phyloP scores from a whole-genome alignment of 2,888 invertebrate genomes.

The Nymphalis urticae region DNA sequence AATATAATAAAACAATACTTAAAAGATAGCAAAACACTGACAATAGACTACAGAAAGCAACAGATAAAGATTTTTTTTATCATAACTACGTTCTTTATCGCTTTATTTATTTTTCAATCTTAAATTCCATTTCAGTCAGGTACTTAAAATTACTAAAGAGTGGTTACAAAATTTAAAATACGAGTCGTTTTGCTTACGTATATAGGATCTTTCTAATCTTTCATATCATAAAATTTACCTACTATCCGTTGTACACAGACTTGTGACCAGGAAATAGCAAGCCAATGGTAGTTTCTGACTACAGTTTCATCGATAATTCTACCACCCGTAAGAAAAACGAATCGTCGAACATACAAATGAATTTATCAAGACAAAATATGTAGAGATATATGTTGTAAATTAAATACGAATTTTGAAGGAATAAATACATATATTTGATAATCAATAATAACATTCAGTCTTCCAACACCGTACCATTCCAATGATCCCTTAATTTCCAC shows the following conservation, averaged over 20 bases:
- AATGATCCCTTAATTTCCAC: slow-evolving; percentile 62
- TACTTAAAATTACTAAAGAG: background rate
- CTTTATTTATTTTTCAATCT: background rate
- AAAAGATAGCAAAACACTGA: background rate
- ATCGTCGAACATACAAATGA: background rate
- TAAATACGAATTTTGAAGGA: slow-evolving; percentile 15
- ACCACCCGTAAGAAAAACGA: too few relatives aligned
- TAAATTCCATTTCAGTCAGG: slow-evolving; percentile 11
- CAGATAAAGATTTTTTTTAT: background rate
- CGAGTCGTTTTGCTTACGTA: too few relatives aligned
- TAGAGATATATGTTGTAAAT: background rate
- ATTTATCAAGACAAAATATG: slow-evolving; percentile 2
- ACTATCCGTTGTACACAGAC: too few relatives aligned
- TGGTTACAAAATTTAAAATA: too few relatives aligned
- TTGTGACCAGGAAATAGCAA: too few relatives aligned
- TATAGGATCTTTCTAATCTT: too few relatives aligned
- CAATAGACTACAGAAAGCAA: too few relatives aligned
- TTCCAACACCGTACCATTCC: slow-evolving; percentile 43
- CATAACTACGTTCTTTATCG: background rate
- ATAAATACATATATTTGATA: slow-evolving; percentile 25
- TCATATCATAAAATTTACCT: too few relatives aligned
- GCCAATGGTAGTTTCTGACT: too few relatives aligned
- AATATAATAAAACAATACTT: background rate
- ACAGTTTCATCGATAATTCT: too few relatives aligned
- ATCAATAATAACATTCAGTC: slow-evolving; percentile 43